Evolutionary conservation across 1,140 invertebrate genomes (phyloP).

Genomic region (Carposina sasakii): DNA sequence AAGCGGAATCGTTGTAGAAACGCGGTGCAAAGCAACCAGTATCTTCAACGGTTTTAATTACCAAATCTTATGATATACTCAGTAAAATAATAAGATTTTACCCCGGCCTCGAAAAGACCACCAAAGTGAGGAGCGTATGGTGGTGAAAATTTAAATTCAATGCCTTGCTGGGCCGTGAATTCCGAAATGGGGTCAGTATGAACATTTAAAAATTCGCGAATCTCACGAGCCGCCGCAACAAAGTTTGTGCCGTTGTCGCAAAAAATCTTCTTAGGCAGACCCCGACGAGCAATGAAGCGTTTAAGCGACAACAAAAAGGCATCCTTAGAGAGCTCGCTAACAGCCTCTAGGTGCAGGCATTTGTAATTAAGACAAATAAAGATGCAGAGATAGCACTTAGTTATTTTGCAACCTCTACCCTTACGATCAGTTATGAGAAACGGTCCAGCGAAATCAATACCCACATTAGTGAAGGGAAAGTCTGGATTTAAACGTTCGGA

Average conservation of each 20-base stretch:
- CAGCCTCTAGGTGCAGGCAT: neutral
- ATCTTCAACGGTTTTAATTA: too few relatives aligned
- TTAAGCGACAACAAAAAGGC: neutral
- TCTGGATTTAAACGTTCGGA: conserved; percentile 21
- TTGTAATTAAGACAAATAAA: neutral
- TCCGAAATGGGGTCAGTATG: neutral
- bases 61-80: too few relatives aligned
- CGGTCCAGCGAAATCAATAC: conserved; percentile 43
- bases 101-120: conserved; percentile 49
- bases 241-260: conserved; percentile 20
- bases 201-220: neutral
- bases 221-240: conserved; percentile 7
- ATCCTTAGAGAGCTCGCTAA: neutral
- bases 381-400: neutral
- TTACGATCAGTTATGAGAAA: conserved; percentile 21
- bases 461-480: conserved; percentile 28
- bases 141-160: conserved; percentile 57
- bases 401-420: conserved; percentile 8
- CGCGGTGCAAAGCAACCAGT: too few relatives aligned
- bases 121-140: conserved; percentile 51
- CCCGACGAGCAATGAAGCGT: conserved; percentile 14
- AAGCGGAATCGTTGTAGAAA: too few relatives aligned
- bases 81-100: too few relatives aligned
- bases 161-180: conserved; percentile 14
- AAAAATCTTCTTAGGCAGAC: conserved; percentile 12